A percentile compares a stretch with the other conserved stretches of the same genome.
These are phyloP conservation scores for Melitaea athalia DNA, from an alignment of 2,888 invertebrate genomes.

Conservation along the genomic window DNA sequence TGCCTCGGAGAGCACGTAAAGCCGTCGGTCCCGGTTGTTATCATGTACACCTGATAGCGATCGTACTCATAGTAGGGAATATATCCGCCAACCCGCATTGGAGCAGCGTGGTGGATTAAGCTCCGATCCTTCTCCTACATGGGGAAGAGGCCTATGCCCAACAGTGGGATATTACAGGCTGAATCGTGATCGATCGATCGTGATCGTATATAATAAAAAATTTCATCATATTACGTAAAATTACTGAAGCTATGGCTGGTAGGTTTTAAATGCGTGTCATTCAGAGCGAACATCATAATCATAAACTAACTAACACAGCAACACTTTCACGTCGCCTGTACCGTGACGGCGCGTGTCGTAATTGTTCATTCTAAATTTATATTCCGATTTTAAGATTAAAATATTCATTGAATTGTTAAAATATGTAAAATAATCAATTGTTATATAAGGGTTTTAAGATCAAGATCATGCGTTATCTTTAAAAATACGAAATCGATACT, in stretches of 20 bases:
- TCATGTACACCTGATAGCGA: no score
- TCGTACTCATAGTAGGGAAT: no score
- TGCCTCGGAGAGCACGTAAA: no score
- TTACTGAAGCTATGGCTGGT: constrained; percentile 19
- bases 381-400: not conserved
- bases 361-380: constrained; percentile 23
- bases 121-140: no score
- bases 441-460: constrained; percentile 10
- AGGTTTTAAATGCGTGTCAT: constrained; percentile 26
- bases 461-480: constrained; percentile 8
- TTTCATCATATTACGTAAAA: constrained; percentile 41
- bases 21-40: no score
- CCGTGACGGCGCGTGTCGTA: constrained; percentile 58
- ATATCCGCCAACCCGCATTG: no score
- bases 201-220: not conserved
- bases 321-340: constrained; percentile 67
- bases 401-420: not conserved
- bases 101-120: no score
- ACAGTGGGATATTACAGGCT: no score
- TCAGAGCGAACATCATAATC: constrained; percentile 35
- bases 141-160: no score
- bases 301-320: constrained; percentile 31
- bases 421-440: not conserved
- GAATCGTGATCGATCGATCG: no score
- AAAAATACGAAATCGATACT: not conserved